Evolutionary conservation across 2,797 vertebrate species (phyloP), one percentile per base, ranked within the genome.

Genomic region (Pteropus rufus): DNA sequence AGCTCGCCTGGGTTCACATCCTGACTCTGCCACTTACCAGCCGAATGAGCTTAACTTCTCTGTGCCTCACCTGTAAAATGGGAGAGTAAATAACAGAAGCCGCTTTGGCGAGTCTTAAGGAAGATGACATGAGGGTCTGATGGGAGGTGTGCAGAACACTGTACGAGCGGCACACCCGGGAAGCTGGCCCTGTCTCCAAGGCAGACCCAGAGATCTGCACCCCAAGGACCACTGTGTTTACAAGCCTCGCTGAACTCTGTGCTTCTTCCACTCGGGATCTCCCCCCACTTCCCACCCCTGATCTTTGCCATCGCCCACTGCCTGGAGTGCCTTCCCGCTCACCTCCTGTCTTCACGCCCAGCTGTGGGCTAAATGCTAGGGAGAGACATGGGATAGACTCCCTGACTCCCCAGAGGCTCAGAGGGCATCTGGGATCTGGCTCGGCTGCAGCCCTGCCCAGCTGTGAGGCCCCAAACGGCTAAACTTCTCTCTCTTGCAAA

Each of bases 141-240:
- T 0, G 9, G 67, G 18, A 7, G 4, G 21, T 12, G 15, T 29
- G 41, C 10, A 21, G 14, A 21, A 23, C 4, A 0, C 52, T 7
- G 29, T 1, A 1, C 0, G 0, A 26, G 29, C 4, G 7, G 29
- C 46, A 36, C 36, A 7, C n/a, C 19, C 18, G 7, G 0, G 29
- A n/a, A 44, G 41, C 46, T 2, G 5, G 23, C n/a, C 41, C 7
- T 31, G 58, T 64, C 64, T 62, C 36, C n/a, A 21, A 12, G 24
- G 24, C 73, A 49, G 44, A 18, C 11, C 9, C 1, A 7, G 4
- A 58, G 75, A 11, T 4, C 72, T n/a, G 54, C 12, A 0, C 41
- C 70, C 11, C n/a, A 34, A 44, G 46, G 34, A 26, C 31, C 41
- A 15, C 34, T 0, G 31, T 0, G 41, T 26, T 23, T 10, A 2